Conservation (phyloP, 2,113 vertebrate species). For the Ifrita kowaldi region DNA sequence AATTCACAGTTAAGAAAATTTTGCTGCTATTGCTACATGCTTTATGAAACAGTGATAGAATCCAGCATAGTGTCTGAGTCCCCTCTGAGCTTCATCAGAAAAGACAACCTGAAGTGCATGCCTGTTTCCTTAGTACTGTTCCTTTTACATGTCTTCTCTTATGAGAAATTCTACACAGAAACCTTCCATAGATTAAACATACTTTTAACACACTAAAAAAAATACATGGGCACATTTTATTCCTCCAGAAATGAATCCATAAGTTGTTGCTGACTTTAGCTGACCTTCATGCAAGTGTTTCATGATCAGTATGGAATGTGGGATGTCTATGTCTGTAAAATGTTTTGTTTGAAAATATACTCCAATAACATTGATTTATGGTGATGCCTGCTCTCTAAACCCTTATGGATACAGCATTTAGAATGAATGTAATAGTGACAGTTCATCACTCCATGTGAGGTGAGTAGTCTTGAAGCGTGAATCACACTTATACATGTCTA, state of each 20-base stretch:
- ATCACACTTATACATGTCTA: conserved; percentile 18
- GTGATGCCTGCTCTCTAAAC: conserved; percentile 67
- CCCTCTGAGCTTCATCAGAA: conserved; percentile 26
- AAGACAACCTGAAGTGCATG: conserved; percentile 11
- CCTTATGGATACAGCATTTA: conserved; percentile 60
- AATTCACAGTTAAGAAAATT: conserved; percentile 5
- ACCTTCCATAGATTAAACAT: conserved; percentile 9
- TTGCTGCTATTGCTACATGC: neutral
- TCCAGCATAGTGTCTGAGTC: neutral
- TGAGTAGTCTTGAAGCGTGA: conserved; percentile 31
- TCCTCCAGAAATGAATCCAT: conserved; percentile 40
- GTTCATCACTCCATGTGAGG: conserved; percentile 54
- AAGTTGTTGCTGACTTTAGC: conserved; percentile 61
- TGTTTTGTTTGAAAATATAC: conserved; percentile 74
- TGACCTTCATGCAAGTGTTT: conserved; percentile 65
- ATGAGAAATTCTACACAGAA: conserved; percentile 2
- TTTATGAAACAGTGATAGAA: conserved; percentile 5
- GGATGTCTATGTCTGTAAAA: conserved; percentile 59
- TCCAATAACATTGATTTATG: conserved; percentile 75
- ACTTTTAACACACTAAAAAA: neutral
- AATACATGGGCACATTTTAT: neutral
- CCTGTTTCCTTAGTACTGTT: neutral
- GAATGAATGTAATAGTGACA: conserved; percentile 68
- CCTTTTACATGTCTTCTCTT: conserved; percentile 23
- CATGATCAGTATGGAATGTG: conserved; percentile 55